phyloP scores from a whole-genome alignment of 2,888 invertebrate genomes.

The Trisateles emortualis region DNA sequence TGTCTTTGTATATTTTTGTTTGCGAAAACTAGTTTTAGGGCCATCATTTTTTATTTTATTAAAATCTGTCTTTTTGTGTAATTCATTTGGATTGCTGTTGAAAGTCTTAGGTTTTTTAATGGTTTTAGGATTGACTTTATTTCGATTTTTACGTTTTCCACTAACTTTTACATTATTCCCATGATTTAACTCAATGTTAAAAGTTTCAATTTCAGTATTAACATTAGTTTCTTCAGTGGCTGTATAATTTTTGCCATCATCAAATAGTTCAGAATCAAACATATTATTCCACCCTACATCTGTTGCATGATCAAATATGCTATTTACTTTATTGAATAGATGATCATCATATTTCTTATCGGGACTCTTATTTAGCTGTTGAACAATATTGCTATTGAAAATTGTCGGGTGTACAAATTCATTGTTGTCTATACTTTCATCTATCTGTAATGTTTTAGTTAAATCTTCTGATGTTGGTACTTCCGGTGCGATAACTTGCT shows the following conservation, averaged over 20 bases:
- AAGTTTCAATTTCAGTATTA: background rate
- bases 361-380: background rate
- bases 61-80: background rate
- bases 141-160: slow-evolving; percentile 22
- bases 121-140: background rate
- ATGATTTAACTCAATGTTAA: background rate
- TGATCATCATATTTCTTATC: background rate
- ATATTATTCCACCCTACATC: slow-evolving; percentile 66
- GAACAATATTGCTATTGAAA: slow-evolving; percentile 10
- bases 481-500: slow-evolving; percentile 1
- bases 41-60: background rate
- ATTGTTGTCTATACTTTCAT: background rate
- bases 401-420: slow-evolving; percentile 14
- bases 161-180: background rate
- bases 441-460: slow-evolving; percentile 4
- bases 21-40: slow-evolving; percentile 47
- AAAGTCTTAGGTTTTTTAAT: slow-evolving; percentile 14
- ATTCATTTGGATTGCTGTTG: background rate
- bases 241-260: slow-evolving; percentile 22
- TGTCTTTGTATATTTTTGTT: slow-evolving; percentile 65
- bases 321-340: background rate
- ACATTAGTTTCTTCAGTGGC: background rate
- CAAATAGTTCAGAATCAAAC: slow-evolving; percentile 67
- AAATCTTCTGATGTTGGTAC: slow-evolving; percentile 14
- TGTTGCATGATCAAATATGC: background rate